Conservation (phyloP, 1,140 invertebrate species). For the Zophobas morio region DNA sequence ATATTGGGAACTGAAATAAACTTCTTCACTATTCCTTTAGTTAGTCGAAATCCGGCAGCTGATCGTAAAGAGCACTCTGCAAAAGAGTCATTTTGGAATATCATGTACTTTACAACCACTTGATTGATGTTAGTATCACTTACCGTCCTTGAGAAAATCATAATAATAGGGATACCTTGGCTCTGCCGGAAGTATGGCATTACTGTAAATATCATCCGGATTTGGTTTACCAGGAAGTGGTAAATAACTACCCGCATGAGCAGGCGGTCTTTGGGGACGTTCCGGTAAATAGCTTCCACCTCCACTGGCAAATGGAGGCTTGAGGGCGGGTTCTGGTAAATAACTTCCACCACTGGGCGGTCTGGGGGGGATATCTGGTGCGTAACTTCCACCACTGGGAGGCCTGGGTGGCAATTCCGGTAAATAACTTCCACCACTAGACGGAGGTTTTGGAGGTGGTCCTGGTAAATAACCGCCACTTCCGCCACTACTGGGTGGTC, state of each 20-base stretch:
- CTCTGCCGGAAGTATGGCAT: constrained; percentile 56
- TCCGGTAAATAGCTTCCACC: constrained; percentile 20
- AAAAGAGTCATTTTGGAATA: constrained; percentile 50
- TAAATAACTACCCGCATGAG: constrained; percentile 46
- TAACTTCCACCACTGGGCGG: constrained; percentile 28
- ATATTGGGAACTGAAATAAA: constrained; percentile 76
- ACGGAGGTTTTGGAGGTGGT: not conserved
- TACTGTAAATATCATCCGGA: constrained; percentile 51
- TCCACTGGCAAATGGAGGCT: not conserved
- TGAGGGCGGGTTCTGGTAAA: constrained; percentile 31
- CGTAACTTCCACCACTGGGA: constrained; percentile 36
- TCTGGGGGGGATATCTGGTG: constrained; percentile 4
- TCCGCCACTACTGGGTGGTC: constrained; percentile 11
- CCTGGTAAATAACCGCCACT: constrained; percentile 13
- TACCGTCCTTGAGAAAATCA: constrained; percentile 62
- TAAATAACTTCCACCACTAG: constrained; percentile 2
- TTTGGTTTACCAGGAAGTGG: constrained; percentile 25
- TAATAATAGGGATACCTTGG: constrained; percentile 51
- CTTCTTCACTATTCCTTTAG: constrained; percentile 75
- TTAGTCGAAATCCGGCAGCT: constrained; percentile 80
- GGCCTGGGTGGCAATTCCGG: constrained; percentile 28
- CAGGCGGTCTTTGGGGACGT: not conserved
- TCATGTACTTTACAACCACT: not conserved
- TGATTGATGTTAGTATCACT: not conserved
- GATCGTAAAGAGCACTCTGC: constrained; percentile 82